Base-by-base conservation (phyloP, 2,888 invertebrate genomes). In the Melinopterus prodromus region DNA sequence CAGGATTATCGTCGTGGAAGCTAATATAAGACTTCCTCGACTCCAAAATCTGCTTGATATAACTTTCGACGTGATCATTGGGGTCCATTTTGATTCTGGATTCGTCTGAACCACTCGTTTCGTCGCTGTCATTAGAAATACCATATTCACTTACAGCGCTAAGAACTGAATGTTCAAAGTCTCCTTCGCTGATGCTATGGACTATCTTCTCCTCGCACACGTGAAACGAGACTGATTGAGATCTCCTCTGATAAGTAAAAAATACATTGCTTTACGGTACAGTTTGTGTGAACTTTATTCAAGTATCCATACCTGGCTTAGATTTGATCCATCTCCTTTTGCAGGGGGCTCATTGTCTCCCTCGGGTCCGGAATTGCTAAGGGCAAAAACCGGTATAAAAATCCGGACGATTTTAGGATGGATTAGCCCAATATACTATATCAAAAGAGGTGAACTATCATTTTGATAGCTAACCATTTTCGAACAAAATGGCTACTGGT, bases 1-100 rank as follows among this genome's bases (percentile, higher is more conserved):
- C 89, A n/a, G 88, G 88, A 78, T 87, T 87, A 37, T 84, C 82
- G 36, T 81, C 77, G 77, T 89, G 88, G 26, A 88, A 84, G 16
- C 87, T 82, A 4, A 86, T 78, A 79, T 89, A 80, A 35, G 35
- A 6, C 9, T 74, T 71, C 37, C 80, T 69, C 16, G 69, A 7
- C 6, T 71, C 37, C 16, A 79, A 69, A 16, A 78, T 77, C 15
- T 74, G 74, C 69, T 70, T 14, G 16, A 79, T 79, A 70, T 79
- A 79, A 6, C 26, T 77, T 15, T 79, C 77, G 7, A 79, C 72
- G 1, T 79, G 69, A 12, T 79, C 77, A n/a, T 70, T 74, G 6
- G 80, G 79, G 35, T 38, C 70, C 35, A 78, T 36, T 6, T 3
- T 26, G 26, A 15, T 12, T 16, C 38, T 71, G 14, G 15, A 15